These are phyloP conservation scores for Prunella strophiata DNA, from an alignment of 2,797 vertebrate species.

Conservation along the genomic window DNA sequence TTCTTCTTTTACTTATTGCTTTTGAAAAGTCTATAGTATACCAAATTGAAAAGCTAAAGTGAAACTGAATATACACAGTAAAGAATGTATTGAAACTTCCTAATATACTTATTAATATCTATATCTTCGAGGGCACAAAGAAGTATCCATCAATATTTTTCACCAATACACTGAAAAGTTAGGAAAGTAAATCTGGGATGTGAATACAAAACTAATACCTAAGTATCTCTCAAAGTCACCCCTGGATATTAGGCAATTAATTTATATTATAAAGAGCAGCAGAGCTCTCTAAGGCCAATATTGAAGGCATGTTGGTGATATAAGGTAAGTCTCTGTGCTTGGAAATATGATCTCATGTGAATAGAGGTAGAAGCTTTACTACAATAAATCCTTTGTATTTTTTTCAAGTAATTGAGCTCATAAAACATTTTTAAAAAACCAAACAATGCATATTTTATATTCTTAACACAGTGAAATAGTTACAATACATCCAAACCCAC, in stretches of 20 bases:
- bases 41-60: not conserved
- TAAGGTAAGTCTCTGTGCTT: not conserved
- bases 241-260: not conserved
- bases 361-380: not conserved
- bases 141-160: not conserved
- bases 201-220: not conserved
- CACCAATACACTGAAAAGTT: not conserved
- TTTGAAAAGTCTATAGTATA: not conserved
- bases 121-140: not conserved
- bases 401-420: not conserved
- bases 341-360: not conserved
- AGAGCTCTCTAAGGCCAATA: not conserved
- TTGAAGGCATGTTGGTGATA: not conserved
- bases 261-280: not conserved
- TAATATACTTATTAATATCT: not conserved
- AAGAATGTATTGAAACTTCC: not conserved
- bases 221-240: not conserved
- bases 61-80: not conserved
- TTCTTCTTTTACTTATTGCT: not conserved
- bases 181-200: not conserved
- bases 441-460: not conserved
- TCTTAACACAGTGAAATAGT: not conserved
- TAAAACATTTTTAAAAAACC: not conserved
- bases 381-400: not conserved
- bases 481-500: not conserved